Evolutionary conservation across 2,797 vertebrate genomes (phyloP), one percentile per base, ranked within the genome.

Genomic region (Loriculus beryllinus): DNA sequence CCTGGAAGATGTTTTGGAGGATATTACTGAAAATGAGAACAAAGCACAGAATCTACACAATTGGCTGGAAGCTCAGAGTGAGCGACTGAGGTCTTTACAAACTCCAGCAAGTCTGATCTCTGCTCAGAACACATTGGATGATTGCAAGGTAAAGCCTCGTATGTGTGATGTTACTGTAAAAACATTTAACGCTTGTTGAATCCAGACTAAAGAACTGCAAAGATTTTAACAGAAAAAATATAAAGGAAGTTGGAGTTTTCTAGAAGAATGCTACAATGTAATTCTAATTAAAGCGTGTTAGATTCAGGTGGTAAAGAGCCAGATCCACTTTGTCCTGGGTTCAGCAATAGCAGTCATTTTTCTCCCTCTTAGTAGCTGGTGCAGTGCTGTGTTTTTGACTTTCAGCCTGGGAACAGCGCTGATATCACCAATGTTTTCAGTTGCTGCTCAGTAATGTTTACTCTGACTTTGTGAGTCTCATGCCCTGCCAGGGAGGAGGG

Each of bases 31-130:
- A 86, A 97, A 83, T 48, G 98, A 98, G 83, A 97, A 90, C 87
- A 98, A 96, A 83, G 97, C 98, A 64, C 98, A 98, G 88, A 93
- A 97, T 69, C 82, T 99, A 69, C 85, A 20, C 93, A 95, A 52
- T 88, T 99, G 99, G 99, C 94, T 99, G 94, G 88, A 97, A 65
- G 97, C 95, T 13, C 98, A 98, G 92, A 97, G 95, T 29, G 91
- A 97, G 49, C 98, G 98, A 92, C 71, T 99, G 56, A 96, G 70
- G 63, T 97, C 94, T 19, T 97, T 98, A 63, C 97, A 92, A 93
- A 98, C 81, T 6, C 98, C 98, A 10, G 92, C 96, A 78, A 98
- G 98, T 97, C 91, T 90, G 35, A 90, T 95, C 16, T 98, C 98
- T 22, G 97, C 98, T 5, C 96, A 98, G 88, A 98, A 95, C 76